phyloP scores from a whole-genome alignment of 2,888 invertebrate genomes.

The Mesorhabditis sp. region DNA sequence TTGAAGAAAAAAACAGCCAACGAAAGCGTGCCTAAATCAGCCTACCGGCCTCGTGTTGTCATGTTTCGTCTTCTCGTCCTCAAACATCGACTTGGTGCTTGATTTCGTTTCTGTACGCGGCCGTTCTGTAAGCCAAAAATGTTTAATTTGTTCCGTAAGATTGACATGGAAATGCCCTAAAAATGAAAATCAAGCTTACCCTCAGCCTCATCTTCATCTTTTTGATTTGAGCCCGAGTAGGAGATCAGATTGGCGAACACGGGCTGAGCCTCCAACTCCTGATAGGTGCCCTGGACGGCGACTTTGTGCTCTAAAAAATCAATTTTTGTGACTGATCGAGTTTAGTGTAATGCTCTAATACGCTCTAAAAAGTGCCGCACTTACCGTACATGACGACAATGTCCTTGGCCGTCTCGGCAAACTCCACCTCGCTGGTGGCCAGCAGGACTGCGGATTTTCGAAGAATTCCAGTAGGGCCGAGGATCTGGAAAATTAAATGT shows the following conservation, averaged over 20 bases:
- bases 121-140: no score
- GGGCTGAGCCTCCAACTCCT: neutral
- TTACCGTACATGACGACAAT: neutral
- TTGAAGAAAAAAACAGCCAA: no score
- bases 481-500: neutral
- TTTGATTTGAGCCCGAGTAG: neutral
- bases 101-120: neutral
- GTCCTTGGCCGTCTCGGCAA: neutral
- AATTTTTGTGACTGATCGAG: neutral
- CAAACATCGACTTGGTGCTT: neutral
- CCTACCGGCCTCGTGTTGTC: neutral
- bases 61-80: neutral
- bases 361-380: neutral
- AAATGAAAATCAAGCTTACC: neutral
- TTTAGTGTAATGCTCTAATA: no score
- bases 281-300: neutral
- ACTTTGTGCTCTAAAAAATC: neutral
- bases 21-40: no score
- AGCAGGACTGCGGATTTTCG: neutral
- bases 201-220: neutral
- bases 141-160: no score
- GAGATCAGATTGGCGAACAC: neutral
- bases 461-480: neutral
- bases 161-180: no score
- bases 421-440: neutral